Percentiles rank a stretch among this genome's conserved stretches.
Conservation (phyloP, 2,888 invertebrate species). For the Coenonympha arcania region DNA sequence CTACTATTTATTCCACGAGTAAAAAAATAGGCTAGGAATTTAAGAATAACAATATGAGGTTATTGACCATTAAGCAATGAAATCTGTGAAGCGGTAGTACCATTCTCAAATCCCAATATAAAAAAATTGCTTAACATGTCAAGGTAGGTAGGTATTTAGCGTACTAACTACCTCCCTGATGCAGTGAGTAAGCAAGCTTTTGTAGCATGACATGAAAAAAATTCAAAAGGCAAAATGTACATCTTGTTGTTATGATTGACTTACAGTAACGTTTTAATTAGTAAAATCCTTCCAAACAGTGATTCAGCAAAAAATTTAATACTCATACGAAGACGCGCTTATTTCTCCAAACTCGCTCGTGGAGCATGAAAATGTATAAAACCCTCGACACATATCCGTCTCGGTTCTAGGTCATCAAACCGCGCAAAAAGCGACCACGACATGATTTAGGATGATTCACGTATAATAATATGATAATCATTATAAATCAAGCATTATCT, state of each 20-base stretch:
- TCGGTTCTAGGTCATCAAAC: constrained; percentile 39
- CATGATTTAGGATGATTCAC: constrained; percentile 56
- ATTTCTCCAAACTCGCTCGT: background rate
- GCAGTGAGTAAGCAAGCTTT: too few relatives aligned
- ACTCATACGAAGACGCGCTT: background rate
- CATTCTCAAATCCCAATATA: too few relatives aligned
- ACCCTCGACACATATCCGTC: constrained; percentile 19
- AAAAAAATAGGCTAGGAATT: too few relatives aligned
- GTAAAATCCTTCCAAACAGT: background rate
- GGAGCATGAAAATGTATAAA: constrained; percentile 17
- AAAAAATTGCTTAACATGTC: too few relatives aligned
- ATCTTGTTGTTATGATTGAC: background rate
- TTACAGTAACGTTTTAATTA: background rate
- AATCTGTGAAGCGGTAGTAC: too few relatives aligned
- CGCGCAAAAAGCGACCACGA: constrained; percentile 35
- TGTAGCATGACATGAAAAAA: too few relatives aligned
- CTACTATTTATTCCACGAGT: too few relatives aligned
- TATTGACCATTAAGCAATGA: too few relatives aligned
- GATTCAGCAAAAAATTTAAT: constrained; percentile 1
- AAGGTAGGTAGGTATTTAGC: too few relatives aligned
- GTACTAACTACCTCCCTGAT: too few relatives aligned
- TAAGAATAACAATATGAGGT: too few relatives aligned
- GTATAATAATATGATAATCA: constrained; percentile 61
- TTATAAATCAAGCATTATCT: constrained; percentile 64
- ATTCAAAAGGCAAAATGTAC: background rate